These are phyloP conservation scores for Nephrotoma flavescens DNA, from an alignment of 2,888 invertebrate genomes.

Conservation along the genomic window DNA sequence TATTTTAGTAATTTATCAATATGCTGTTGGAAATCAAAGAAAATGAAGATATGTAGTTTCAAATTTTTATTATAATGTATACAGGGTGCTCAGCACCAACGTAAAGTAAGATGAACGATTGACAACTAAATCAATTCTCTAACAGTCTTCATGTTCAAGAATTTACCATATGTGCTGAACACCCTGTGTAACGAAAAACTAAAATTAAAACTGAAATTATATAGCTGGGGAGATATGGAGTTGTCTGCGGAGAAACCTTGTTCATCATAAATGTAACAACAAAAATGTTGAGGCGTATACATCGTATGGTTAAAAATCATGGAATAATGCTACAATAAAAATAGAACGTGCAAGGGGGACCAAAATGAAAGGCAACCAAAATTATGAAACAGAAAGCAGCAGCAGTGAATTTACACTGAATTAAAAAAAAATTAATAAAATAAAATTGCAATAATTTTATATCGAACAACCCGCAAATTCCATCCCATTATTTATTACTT, in stretches of 20 bases:
- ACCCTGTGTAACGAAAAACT: not conserved
- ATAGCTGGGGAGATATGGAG: not conserved
- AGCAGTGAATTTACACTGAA: no score
- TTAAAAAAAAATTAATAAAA: no score
- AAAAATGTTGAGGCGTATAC: not conserved
- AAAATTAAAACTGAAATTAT: not conserved
- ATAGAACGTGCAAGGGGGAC: not conserved
- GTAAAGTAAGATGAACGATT: no score
- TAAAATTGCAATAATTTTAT: no score
- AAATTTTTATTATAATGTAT: not conserved
- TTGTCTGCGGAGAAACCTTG: not conserved
- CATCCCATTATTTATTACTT: no score
- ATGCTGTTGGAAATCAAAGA: not conserved
- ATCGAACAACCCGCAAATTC: no score
- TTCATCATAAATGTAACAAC: not conserved
- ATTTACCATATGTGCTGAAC: no score
- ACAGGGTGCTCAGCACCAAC: no score
- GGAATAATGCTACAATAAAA: not conserved
- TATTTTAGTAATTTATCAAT: not conserved
- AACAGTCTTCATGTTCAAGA: no score
- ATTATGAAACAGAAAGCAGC: no score
- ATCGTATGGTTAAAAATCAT: not conserved
- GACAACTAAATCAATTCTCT: no score
- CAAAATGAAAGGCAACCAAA: no score
- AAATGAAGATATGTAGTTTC: not conserved